These are phyloP conservation scores for Pygocentrus nattereri DNA, from an alignment of 2,797 vertebrate species.

Conservation along the genomic window DNA sequence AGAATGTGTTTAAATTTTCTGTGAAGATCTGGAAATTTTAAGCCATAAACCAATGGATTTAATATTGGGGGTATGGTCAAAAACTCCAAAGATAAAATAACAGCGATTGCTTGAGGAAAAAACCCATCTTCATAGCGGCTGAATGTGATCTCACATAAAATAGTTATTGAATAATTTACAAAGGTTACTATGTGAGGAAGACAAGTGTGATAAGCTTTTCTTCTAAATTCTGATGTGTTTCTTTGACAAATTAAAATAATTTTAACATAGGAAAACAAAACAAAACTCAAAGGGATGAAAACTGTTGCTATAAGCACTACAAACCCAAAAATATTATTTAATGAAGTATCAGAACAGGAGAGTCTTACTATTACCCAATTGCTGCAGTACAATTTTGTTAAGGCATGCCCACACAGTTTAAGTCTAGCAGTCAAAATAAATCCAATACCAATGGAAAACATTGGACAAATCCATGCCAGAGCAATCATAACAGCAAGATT, in stretches of 20 bases:
- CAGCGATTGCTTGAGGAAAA: background rate
- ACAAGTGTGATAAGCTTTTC: slow-evolving; percentile 40
- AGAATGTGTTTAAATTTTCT: slow-evolving; percentile 13
- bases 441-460: background rate
- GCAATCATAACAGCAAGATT: background rate
- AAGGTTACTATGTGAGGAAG: slow-evolving; percentile 42
- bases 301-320: slow-evolving; percentile 1
- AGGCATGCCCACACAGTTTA: slow-evolving; percentile 38
- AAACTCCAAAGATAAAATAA: slow-evolving; percentile 45
- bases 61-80: slow-evolving; percentile 38
- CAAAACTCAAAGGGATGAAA: slow-evolving; percentile 32
- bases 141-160: slow-evolving; percentile 33
- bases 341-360: slow-evolving; percentile 19
- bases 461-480: slow-evolving; percentile 10
- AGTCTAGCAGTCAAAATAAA: slow-evolving; percentile 22
- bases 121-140: background rate
- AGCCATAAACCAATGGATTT: slow-evolving; percentile 45
- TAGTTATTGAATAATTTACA: slow-evolving; percentile 32
- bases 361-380: slow-evolving; percentile 40
- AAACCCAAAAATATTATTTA: slow-evolving; percentile 21
- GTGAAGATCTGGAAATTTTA: slow-evolving; percentile 42
- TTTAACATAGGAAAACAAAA: slow-evolving; percentile 34
- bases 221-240: slow-evolving; percentile 39
- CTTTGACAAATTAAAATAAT: slow-evolving; percentile 42
- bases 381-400: slow-evolving; percentile 38